Percentiles rank a stretch among this genome's conserved stretches.
Conservation (phyloP, 2,888 invertebrate genomes). For the Lepidocyrtinus sp. region DNA sequence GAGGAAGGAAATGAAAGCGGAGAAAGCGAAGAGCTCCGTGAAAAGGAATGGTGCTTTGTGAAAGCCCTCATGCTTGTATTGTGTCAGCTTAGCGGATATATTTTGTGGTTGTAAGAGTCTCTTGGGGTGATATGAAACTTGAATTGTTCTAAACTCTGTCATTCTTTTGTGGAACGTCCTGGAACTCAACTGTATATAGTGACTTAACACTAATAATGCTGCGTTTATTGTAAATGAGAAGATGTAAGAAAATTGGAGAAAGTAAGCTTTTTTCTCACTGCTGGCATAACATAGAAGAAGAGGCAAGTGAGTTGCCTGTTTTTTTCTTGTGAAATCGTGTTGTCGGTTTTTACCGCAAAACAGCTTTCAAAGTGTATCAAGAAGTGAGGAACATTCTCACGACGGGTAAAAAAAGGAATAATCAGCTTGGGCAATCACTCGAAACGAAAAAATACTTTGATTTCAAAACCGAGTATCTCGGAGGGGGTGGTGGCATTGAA, state of each 20-base stretch:
- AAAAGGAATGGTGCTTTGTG: slow-evolving; percentile 14
- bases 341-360: slow-evolving; percentile 13
- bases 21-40: not conserved
- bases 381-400: slow-evolving; percentile 63
- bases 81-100: too few species aligned
- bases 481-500: slow-evolving; percentile 68
- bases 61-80: not conserved
- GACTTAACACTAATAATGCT: too few species aligned
- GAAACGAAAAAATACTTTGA: slow-evolving; percentile 70
- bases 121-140: slow-evolving; percentile 45
- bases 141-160: not conserved
- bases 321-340: not conserved
- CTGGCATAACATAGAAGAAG: not conserved
- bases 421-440: slow-evolving; percentile 58
- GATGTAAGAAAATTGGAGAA: not conserved
- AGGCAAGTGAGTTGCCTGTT: not conserved
- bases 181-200: too few species aligned
- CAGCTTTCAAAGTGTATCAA: slow-evolving; percentile 47
- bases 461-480: slow-evolving; percentile 70
- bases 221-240: too few species aligned
- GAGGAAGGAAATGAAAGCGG: slow-evolving; percentile 16
- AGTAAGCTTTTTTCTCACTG: not conserved
- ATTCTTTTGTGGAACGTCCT: not conserved
- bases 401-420: slow-evolving; percentile 71
- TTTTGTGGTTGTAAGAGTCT: too few species aligned